Percentiles rank a stretch among this genome's conserved stretches.
These are phyloP conservation scores for Lasioglossum oenotherae DNA, from an alignment of 2,888 invertebrate species.

Conservation along the genomic window DNA sequence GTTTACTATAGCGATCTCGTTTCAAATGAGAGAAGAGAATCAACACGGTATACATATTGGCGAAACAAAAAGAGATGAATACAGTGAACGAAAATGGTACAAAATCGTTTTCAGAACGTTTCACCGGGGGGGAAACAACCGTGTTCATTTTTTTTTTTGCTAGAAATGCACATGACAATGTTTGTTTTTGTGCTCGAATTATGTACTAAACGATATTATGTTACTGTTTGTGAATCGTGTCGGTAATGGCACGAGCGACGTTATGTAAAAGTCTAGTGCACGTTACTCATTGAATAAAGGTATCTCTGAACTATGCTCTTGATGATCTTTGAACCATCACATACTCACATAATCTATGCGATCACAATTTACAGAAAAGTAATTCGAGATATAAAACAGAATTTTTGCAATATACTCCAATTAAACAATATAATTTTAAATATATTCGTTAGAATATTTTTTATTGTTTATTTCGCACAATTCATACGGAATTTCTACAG, in stretches of 20 bases:
- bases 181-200: slow-evolving; percentile 32
- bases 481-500: too few relatives aligned
- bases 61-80: not conserved
- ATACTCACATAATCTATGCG: not conserved
- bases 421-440: not conserved
- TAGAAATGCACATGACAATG: slow-evolving; percentile 8
- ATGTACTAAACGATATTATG: slow-evolving; percentile 29
- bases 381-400: not conserved
- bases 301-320: slow-evolving; percentile 30
- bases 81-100: not conserved
- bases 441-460: not conserved
- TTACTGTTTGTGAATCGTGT: slow-evolving; percentile 33
- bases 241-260: slow-evolving; percentile 14
- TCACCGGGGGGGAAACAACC: slow-evolving; percentile 7
- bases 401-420: not conserved
- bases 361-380: not conserved
- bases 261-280: slow-evolving; percentile 45
- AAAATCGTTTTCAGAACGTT: slow-evolving; percentile 4
- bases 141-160: not conserved
- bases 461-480: not conserved
- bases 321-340: not conserved
- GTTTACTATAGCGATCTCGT: slow-evolving; percentile 33
- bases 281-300: slow-evolving; percentile 54
- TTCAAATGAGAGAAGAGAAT: not conserved
- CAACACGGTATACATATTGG: not conserved